Conservation (phyloP, 2,113 vertebrate genomes). For the Pelecanoides urinatrix region DNA sequence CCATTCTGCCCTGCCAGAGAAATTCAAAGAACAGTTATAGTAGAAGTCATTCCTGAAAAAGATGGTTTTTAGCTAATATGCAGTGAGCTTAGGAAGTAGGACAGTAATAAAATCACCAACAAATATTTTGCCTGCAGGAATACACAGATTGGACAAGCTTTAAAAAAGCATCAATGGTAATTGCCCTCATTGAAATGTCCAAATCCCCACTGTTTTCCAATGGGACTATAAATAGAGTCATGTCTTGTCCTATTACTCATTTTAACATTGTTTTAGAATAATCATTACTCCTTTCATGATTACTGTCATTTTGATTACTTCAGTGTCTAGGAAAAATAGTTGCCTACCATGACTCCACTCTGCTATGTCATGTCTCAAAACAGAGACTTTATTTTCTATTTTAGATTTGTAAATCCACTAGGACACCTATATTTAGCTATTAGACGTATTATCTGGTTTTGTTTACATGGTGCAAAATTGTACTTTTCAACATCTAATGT, state of each 20-base stretch:
- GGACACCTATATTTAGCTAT: not conserved
- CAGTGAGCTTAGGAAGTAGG: not conserved
- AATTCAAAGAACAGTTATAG: not conserved
- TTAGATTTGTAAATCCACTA: not conserved
- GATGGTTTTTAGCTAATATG: not conserved
- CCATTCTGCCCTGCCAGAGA: not conserved
- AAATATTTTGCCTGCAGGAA: not conserved
- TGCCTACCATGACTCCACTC: not conserved
- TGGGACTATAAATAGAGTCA: not conserved
- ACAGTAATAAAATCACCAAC: not conserved
- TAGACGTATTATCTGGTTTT: not conserved
- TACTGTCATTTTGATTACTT: constrained; percentile 14
- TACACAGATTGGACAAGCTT: not conserved
- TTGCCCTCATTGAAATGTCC: not conserved
- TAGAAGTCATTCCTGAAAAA: not conserved
- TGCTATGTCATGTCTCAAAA: not conserved
- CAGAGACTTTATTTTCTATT: not conserved
- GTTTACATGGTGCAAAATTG: not conserved
- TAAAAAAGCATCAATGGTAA: not conserved
- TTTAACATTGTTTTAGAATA: not conserved
- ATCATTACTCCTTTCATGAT: not conserved
- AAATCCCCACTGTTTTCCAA: not conserved
- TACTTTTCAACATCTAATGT: not conserved
- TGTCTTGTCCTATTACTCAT: not conserved
- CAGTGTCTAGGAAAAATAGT: not conserved